Evolutionary conservation across 2,113 vertebrate genomes (phyloP).

Genomic region (Cololabis saira): DNA sequence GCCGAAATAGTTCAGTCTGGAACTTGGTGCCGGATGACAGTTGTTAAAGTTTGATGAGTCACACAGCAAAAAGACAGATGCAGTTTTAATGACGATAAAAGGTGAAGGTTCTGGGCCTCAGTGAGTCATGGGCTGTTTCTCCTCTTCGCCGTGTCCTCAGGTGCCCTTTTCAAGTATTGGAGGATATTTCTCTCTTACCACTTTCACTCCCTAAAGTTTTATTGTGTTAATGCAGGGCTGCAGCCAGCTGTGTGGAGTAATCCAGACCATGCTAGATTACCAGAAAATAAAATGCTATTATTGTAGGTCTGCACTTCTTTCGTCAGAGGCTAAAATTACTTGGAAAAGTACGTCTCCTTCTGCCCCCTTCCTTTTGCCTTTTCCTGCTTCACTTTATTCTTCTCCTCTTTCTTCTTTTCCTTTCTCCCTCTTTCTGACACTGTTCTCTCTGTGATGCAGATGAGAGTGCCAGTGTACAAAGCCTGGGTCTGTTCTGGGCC

Average conservation of each 20-base stretch:
- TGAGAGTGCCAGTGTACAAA: conserved; percentile 50
- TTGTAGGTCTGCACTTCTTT: conserved; percentile 51
- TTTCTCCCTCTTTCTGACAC: conserved; percentile 10
- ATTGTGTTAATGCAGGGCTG: conserved; percentile 57
- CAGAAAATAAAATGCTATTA: conserved; percentile 65
- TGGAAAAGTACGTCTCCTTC: conserved; percentile 58
- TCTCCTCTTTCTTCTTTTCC: conserved; percentile 4
- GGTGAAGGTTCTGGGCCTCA: no score
- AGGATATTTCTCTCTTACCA: conserved; percentile 40
- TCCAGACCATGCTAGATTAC: conserved; percentile 55
- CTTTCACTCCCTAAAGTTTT: conserved; percentile 47
- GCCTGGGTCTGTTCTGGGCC: conserved; percentile 53
- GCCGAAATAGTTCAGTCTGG: not conserved
- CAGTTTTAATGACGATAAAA: not conserved
- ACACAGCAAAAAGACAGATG: not conserved
- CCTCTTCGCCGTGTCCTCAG: conserved; percentile 44
- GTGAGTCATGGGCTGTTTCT: conserved; percentile 4
- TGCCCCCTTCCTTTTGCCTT: conserved; percentile 24
- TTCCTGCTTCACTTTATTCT: conserved; percentile 5
- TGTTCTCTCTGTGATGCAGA: conserved; percentile 39
- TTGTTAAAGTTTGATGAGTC: no score
- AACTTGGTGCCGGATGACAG: not conserved
- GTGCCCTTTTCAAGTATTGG: conserved; percentile 37
- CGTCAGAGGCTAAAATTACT: conserved; percentile 66
- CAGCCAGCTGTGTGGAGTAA: conserved; percentile 54